phyloP scores from a whole-genome alignment of 1,140 invertebrate genomes.

The Aphidius ervi region DNA sequence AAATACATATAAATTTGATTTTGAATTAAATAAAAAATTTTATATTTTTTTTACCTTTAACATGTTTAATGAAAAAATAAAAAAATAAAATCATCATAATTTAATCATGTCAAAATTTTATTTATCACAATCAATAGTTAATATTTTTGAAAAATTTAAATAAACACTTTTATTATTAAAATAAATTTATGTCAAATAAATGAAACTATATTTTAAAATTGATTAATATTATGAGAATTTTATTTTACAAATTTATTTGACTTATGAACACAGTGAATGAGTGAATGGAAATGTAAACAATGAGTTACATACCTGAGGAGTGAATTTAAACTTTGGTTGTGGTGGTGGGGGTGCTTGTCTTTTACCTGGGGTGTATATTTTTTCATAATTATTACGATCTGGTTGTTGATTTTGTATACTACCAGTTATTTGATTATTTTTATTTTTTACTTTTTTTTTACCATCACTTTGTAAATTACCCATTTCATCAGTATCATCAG shows the following conservation, averaged over 20 bases:
- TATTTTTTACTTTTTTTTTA: constrained; percentile 32
- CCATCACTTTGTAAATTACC: constrained; percentile 47
- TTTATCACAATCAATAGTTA: no score
- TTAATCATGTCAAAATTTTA: neutral
- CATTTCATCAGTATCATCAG: constrained; percentile 26
- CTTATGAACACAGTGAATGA: neutral
- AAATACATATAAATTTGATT: no score
- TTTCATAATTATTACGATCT: constrained; percentile 30
- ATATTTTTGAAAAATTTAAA: no score
- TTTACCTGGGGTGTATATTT: constrained; percentile 36
- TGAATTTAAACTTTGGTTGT: neutral
- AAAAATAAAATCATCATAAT: neutral
- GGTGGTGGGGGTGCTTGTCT: constrained; percentile 45
- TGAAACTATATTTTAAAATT: neutral
- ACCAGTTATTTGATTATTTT: no score
- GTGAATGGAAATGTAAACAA: neutral
- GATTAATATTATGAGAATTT: neutral
- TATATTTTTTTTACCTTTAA: neutral
- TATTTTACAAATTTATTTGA: neutral
- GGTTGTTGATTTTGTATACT: constrained; percentile 18
- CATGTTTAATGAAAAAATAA: neutral
- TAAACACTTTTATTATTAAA: neutral
- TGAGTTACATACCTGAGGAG: constrained; percentile 17
- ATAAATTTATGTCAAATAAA: constrained; percentile 1
- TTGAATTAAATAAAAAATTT: no score